Evolutionary conservation across 2,797 vertebrate genomes (phyloP), one percentile per base, ranked within the genome.

Genomic region (Falco columbarius): DNA sequence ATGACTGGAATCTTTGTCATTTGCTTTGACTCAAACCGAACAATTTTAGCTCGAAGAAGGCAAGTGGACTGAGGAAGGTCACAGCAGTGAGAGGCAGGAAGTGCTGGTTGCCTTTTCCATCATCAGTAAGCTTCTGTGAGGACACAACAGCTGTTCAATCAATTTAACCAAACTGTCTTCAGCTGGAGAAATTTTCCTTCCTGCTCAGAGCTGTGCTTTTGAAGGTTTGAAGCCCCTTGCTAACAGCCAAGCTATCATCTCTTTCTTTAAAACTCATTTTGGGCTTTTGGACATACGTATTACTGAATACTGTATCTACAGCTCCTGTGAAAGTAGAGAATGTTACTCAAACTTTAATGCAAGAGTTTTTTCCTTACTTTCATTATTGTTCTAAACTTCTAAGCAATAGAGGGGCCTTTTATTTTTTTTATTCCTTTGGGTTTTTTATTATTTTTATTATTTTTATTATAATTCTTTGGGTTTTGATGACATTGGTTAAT

Each of bases 1-100:
- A 42, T 13, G 1, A 13, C 12, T 46, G 58, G 17, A 68, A 20
- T 2, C 2, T 82, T 86, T 0, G 0, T 36, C 12, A 9, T 62
- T 88, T 68, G 9, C n/a, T 16, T 89, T 47, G 22, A 21, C 38
- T 93, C 46, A 65, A 42, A 62, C 10, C 38, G 32, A 42, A 62
- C 34, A 68, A 6, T 67, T 93, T 90, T 75, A 68, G 6, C 29
- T 68, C 38, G 40, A 27, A 54, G 30, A 86, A 29, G 12, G 5
- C 14, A 71, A 59, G 9, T 21, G 40, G 24, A 12, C 10, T 14
- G 54, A 58, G 30, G 18, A 65, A 29, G 20, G 19, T 44, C 26
- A 17, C 2, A 2, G 19, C 1, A 2, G 27, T 79, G 52, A 42
- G 24, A 62, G n/a, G 23, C 26, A 56, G 49, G 30, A 81, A 65